Evolutionary conservation across 2,888 invertebrate species (phyloP).

Genomic region (Hypercompe scribonia): DNA sequence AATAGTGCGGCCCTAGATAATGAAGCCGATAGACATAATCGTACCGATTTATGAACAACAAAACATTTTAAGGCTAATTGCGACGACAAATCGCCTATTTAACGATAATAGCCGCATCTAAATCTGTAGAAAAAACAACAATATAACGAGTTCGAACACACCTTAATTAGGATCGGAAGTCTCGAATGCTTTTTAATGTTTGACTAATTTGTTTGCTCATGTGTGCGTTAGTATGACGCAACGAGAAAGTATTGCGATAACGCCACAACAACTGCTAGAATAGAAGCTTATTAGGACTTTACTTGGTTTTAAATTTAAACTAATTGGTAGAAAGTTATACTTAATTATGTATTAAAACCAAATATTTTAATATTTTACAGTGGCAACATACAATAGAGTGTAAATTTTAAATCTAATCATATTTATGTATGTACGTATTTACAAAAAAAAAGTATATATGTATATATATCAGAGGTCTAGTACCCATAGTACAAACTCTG

Average conservation of each 20-base stretch:
- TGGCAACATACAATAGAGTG: not conserved
- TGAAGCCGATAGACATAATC: slow-evolving; percentile 61
- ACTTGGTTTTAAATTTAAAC: slow-evolving; percentile 51
- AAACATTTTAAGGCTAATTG: slow-evolving; percentile 78
- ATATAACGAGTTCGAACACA: slow-evolving; percentile 64
- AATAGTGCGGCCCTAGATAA: slow-evolving; percentile 44
- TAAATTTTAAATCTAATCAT: not conserved
- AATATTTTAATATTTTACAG: not conserved
- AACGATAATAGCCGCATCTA: slow-evolving; percentile 76
- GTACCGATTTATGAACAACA: slow-evolving; percentile 68
- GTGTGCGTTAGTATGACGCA: slow-evolving; percentile 42
- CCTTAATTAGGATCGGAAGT: slow-evolving; percentile 82
- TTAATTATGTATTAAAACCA: slow-evolving; percentile 34
- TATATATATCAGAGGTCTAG: too few species aligned
- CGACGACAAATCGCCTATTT: slow-evolving; percentile 72
- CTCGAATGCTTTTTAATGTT: slow-evolving; percentile 74
- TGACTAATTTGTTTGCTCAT: slow-evolving; percentile 77
- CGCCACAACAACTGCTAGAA: slow-evolving; percentile 38
- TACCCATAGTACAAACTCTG: too few species aligned
- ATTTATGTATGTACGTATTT: too few species aligned
- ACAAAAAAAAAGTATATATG: too few species aligned
- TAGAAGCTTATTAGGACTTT: slow-evolving; percentile 50
- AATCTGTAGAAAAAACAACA: slow-evolving; percentile 66
- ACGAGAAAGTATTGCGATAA: slow-evolving; percentile 49
- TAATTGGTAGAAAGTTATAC: slow-evolving; percentile 53